Conservation (phyloP, 2,113 vertebrate species). For the Propithecus coquereli region DNA sequence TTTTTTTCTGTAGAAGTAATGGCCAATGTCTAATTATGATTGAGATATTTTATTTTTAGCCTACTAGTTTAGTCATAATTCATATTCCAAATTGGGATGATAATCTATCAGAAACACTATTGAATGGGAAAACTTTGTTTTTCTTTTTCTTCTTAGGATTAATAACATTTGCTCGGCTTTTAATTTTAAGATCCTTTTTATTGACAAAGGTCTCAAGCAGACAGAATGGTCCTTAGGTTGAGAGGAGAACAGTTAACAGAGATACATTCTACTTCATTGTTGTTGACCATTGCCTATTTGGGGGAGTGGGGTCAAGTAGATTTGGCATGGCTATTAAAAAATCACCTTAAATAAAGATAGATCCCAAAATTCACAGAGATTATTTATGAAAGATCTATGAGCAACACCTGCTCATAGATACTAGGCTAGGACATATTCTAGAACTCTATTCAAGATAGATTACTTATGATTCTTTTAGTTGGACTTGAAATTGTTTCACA, state of each 20-base stretch:
- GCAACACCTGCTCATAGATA: too few relatives aligned
- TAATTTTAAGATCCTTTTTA: neutral
- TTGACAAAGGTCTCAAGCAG: neutral
- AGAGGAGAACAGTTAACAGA: neutral
- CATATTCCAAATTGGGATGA: neutral
- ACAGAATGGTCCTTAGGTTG: neutral
- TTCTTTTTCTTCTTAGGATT: neutral
- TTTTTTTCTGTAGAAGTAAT: neutral
- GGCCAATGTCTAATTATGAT: neutral
- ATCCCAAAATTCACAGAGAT: neutral
- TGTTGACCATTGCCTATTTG: neutral
- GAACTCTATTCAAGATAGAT: neutral
- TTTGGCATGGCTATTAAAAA: neutral
- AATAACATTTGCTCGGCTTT: neutral
- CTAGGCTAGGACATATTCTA: too few relatives aligned
- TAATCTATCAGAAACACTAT: neutral
- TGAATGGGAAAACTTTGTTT: neutral
- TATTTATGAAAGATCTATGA: too few relatives aligned
- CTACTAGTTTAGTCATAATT: neutral
- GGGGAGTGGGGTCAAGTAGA: neutral
- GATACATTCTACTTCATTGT: neutral
- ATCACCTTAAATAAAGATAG: neutral
- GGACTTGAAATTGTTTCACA: neutral
- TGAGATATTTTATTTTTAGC: slow-evolving; percentile 4
- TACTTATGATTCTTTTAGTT: neutral